Percentiles rank a stretch among this genome's conserved stretches.
These are phyloP conservation scores for Phoebastria nigripes DNA, from an alignment of 2,797 vertebrate species.

Conservation along the genomic window DNA sequence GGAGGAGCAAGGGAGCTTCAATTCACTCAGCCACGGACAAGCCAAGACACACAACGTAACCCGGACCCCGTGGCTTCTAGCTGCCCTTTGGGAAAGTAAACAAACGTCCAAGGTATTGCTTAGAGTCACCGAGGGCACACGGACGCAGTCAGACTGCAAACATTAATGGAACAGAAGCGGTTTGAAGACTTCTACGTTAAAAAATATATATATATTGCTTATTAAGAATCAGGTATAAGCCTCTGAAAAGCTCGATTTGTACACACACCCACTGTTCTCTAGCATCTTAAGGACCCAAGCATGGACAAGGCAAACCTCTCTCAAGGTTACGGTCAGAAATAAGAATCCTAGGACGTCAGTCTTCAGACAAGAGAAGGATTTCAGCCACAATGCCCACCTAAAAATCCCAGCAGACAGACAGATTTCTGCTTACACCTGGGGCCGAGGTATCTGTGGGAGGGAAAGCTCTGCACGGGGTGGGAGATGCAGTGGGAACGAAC, in stretches of 20 bases:
- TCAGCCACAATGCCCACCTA: neutral
- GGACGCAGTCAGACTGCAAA: neutral
- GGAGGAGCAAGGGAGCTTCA: neutral
- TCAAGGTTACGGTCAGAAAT: neutral
- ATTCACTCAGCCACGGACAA: neutral
- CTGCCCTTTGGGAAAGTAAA: neutral
- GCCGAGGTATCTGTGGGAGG: neutral
- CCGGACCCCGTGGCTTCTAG: neutral
- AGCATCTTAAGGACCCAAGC: too few relatives aligned
- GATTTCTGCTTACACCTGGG: neutral
- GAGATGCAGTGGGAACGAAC: neutral
- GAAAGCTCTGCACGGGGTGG: neutral
- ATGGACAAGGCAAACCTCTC: accelerated
- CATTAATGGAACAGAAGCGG: neutral
- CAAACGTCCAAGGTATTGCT: neutral
- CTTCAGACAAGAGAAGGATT: neutral
- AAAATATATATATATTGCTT: neutral
- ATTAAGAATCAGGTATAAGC: neutral
- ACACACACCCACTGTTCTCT: neutral
- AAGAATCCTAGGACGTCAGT: neutral
- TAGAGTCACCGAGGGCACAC: neutral
- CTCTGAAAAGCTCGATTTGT: neutral
- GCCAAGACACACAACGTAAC: neutral
- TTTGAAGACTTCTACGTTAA: neutral
- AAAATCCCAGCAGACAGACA: too few relatives aligned